Evolutionary conservation across 2,797 vertebrate species (phyloP), one percentile per base, ranked within the genome.

Genomic region (Bovichtus variegatus): DNA sequence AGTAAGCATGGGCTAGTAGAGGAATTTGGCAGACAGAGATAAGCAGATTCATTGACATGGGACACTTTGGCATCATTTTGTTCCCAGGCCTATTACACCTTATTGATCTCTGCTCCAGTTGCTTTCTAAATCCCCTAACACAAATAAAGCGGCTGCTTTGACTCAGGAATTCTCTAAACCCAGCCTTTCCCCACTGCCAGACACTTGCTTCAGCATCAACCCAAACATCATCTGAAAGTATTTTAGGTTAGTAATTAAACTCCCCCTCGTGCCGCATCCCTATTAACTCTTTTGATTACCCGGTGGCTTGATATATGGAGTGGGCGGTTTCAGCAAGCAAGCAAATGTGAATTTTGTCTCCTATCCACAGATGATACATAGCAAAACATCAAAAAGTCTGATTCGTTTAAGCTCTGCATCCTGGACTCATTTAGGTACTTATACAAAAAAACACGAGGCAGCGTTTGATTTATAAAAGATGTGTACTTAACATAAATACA

Each of bases 1-100:
- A 87, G 84, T 82, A 87, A 82, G 80, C 73, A 67, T 73, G 68
- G 77, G 79, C 67, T 47, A 74, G 77, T 83, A 43, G 81, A 83
- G 71, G 74, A 82, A 84, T 90, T 94, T 92, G 92, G 83, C 88
- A 84, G 90, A 85, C 84, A 78, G 84, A 91, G 93, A 95, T 95
- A 94, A 95, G 92, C 91, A 93, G 89, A 94, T 93, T 93, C 89
- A 94, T 93, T 93, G 94, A 94, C 91, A 92, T 84, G 81, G 84
- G 88, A 90, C 89, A 92, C 90, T 90, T 75, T 89, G 87, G 90
- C 90, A 91, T 92, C 85, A 93, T 93, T 94, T 93, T 84, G 92
- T 93, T 94, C 92, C 85, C 86, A 82, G 87, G 91, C 87, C 91
- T 89, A 94, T 95, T 94, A 94, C 80, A 84, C 86, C 82, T 83